phyloP scores from a whole-genome alignment of 2,797 vertebrate genomes.

The Aphelocoma californica region DNA sequence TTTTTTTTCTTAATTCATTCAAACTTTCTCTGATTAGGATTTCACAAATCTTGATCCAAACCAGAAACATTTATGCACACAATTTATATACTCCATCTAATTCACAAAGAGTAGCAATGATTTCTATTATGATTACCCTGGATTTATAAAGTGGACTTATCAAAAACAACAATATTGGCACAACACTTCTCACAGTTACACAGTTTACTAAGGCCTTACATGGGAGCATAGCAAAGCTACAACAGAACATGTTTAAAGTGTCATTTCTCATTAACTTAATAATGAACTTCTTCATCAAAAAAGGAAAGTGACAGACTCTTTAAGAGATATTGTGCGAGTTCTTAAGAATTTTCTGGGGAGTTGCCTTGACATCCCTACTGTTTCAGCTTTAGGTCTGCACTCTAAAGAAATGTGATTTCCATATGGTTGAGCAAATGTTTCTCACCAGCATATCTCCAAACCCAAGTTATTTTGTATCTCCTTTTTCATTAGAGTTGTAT shows the following conservation, averaged over 20 bases:
- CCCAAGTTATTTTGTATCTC: conserved; percentile 50
- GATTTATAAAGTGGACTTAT: neutral
- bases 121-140: neutral
- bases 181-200: neutral
- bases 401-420: conserved; percentile 52
- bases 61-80: neutral
- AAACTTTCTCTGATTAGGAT: neutral
- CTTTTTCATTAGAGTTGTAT: conserved; percentile 51
- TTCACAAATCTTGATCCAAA: neutral
- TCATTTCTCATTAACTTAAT: conserved; percentile 29
- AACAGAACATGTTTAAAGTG: conserved; percentile 7
- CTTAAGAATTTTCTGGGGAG: conserved; percentile 12
- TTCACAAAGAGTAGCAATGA: neutral
- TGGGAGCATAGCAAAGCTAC: neutral
- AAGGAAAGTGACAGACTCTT: conserved; percentile 15
- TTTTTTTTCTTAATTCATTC: neutral
- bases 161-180: neutral
- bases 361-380: conserved; percentile 29
- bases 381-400: conserved; percentile 27
- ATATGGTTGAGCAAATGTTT: conserved; percentile 66
- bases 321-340: neutral
- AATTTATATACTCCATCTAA: neutral
- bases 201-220: neutral
- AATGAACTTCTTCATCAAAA: conserved; percentile 31
- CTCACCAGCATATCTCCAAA: conserved; percentile 50